Percentiles rank a stretch among this genome's conserved stretches.
Conservation (phyloP, 2,797 vertebrate genomes). For the Crypturellus tataupa region DNA sequence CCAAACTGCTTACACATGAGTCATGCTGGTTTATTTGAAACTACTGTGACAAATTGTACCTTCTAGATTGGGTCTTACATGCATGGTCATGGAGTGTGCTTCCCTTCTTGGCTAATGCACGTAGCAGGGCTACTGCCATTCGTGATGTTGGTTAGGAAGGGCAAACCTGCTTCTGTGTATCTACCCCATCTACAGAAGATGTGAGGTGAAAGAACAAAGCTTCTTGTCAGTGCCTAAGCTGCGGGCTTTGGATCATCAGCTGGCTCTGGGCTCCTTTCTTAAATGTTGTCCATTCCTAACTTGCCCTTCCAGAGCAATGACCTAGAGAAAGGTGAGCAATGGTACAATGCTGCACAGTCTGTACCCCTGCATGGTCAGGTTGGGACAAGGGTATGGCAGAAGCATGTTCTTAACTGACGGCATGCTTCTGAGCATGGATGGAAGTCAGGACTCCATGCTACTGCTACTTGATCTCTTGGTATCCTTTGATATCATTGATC, state of each 20-base stretch:
- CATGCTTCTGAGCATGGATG: neutral
- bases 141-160: neutral
- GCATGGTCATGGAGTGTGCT: neutral
- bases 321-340: neutral
- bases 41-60: neutral
- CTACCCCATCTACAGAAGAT: neutral
- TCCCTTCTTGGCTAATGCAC: neutral
- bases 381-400: neutral
- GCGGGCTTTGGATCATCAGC: neutral
- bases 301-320: neutral
- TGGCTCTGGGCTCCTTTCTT: neutral
- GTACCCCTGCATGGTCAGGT: neutral
- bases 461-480: neutral
- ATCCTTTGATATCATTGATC: neutral
- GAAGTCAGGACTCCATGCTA: neutral
- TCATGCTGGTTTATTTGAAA: neutral
- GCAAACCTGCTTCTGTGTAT: neutral
- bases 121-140: neutral
- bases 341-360: neutral
- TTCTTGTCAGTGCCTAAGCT: neutral
- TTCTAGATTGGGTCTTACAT: neutral
- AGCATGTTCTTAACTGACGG: neutral
- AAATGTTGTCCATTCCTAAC: neutral
- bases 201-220: neutral
- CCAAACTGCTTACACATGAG: neutral